Evolutionary conservation across 1,140 invertebrate genomes (phyloP), one percentile per base, ranked within the genome.

Genomic region (Nasonia vitripennis): DNA sequence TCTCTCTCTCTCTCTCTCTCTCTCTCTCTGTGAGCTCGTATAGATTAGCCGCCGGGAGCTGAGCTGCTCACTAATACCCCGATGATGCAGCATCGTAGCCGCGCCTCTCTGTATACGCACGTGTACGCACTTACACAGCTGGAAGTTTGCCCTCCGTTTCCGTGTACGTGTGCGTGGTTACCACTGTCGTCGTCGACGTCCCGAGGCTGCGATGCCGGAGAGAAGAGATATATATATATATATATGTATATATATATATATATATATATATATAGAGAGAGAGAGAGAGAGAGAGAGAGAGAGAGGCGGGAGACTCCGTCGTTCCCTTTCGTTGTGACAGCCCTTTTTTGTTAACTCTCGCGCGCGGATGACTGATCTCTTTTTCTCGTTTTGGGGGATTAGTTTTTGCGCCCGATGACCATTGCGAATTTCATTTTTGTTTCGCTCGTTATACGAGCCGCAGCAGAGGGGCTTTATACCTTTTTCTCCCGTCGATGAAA

Each of bases 31-130:
- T 41, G 34, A 75, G 74, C 68, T 48, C n/a, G 27, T 78, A 78
- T 55, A 48, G 48, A 78, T 78, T 55, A 78, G 77, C 77, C 77
- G 73, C 68, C 20, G 74, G 74, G 74, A 75, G 37, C 23, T n/a
- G 41, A 75, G 34, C 41, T 41, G 55, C 55, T 62, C 55, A 62
- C 55, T 62, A 62, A 62, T 62, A 62, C 55, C 55, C 55, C 55
- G 55, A 62, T 62, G 55, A 62, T 62, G 55, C 55, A 62, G 55
- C 51, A 55, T 55, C 51, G 51, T 20, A n/a, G 55, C 55, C 6
- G 55, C 55, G 55, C 17, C 55, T 62, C 55, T 12, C 67, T 68
- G 20, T 71, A 71, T 14, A 70, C 68, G 68, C 68, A 71, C 68
- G 68, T 71, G 68, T 71, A 34, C 68, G 68, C 68, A 71, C 68